Evolutionary conservation across 2,797 vertebrate genomes (phyloP).

Genomic region (Phaenicophaeus curvirostris): DNA sequence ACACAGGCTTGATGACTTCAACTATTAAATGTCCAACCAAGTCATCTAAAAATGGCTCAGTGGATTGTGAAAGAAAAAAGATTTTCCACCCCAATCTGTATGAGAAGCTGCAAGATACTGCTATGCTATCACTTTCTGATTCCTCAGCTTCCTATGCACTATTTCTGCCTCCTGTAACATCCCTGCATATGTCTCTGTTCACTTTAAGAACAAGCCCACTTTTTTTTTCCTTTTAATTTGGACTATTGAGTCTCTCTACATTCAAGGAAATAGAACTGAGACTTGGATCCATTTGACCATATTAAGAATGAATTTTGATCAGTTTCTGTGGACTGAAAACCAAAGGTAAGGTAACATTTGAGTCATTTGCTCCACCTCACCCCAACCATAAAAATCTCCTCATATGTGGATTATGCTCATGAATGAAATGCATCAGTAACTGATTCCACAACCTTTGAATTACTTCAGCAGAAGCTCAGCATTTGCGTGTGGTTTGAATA

Average conservation of each 20-base stretch:
- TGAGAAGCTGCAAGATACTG: not conserved
- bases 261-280: not conserved
- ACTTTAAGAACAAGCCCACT: not conserved
- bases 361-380: not conserved
- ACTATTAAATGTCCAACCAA: not conserved
- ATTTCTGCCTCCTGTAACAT: not conserved
- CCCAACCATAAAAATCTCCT: not conserved
- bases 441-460: not conserved
- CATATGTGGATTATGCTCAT: not conserved
- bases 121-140: not conserved
- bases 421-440: conserved; percentile 10
- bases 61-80: not conserved
- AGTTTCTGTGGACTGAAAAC: not conserved
- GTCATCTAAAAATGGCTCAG: not conserved
- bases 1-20: not conserved
- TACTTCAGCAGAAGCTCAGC: conserved; percentile 16
- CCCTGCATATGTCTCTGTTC: not conserved
- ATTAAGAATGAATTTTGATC: not conserved
- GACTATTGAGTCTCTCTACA: not conserved
- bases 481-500: not conserved
- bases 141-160: not conserved
- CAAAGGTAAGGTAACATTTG: not conserved
- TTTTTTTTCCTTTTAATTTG: not conserved
- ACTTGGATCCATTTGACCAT: not conserved
- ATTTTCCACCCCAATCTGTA: not conserved